These are phyloP conservation scores for Hydropsyche tenuis DNA, from an alignment of 1,140 invertebrate species.

Conservation along the genomic window DNA sequence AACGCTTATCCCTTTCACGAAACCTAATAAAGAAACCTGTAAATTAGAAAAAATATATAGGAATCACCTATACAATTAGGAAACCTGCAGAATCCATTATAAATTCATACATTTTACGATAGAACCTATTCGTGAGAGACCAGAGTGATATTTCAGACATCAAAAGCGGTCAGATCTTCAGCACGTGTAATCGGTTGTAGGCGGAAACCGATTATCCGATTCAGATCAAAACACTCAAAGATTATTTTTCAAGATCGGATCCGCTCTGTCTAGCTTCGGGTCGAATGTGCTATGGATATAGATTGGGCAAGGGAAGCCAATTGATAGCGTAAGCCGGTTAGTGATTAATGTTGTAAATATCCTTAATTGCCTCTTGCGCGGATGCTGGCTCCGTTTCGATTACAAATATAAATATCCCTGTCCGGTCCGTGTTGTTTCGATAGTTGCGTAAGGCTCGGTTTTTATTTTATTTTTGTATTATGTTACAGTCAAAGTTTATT, in stretches of 20 bases:
- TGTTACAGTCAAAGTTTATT: no score
- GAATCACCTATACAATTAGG: no score
- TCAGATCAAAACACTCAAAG: conserved; percentile 2
- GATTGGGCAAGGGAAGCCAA: background rate
- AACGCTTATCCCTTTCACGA: no score
- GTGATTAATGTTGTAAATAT: conserved; percentile 29
- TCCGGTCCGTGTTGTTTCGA: no score
- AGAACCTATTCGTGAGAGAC: no score
- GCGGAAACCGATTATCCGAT: background rate
- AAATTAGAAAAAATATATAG: no score
- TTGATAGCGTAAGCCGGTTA: conserved; percentile 27
- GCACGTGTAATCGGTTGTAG: background rate
- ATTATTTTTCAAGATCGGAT: background rate
- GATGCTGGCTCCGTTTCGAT: background rate
- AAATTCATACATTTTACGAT: no score
- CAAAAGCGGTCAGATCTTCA: background rate
- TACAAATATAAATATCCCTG: conserved; percentile 2
- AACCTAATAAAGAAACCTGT: no score
- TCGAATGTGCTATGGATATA: background rate
- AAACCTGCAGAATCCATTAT: no score
- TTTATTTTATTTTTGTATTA: no score
- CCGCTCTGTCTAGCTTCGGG: background rate
- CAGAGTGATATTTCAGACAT: background rate
- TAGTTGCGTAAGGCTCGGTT: no score
- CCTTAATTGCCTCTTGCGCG: conserved; percentile 17